These are phyloP conservation scores for Gortyna flavago DNA, from an alignment of 2,888 invertebrate species.

Conservation along the genomic window DNA sequence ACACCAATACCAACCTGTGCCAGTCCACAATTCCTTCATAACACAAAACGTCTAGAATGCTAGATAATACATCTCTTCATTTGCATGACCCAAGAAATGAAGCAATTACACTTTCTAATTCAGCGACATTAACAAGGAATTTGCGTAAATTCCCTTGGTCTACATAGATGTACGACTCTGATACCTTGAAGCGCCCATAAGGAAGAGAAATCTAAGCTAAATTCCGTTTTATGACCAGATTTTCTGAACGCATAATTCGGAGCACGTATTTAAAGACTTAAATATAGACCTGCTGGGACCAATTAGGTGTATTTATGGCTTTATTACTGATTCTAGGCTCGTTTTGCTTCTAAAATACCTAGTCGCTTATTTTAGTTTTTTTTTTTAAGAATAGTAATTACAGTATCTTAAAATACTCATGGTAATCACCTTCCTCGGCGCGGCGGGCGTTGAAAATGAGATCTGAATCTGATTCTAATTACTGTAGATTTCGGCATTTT, in stretches of 20 bases:
- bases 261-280: constrained; percentile 46
- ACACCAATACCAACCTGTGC: background rate
- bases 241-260: constrained; percentile 30
- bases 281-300: constrained; percentile 17
- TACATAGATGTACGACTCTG: constrained; percentile 43
- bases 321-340: constrained; percentile 36
- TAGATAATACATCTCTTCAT: constrained; percentile 15
- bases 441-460: background rate
- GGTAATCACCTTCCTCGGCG: background rate
- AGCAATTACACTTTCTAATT: constrained; percentile 57
- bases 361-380: background rate
- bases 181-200: constrained; percentile 51
- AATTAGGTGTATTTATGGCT: constrained; percentile 41
- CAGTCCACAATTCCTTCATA: background rate
- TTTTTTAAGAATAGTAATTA: background rate
- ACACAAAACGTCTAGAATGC: background rate
- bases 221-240: constrained; percentile 35
- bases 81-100: constrained; percentile 15
- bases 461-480: background rate
- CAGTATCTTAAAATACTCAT: background rate
- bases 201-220: constrained; percentile 60
- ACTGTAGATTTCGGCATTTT: background rate
- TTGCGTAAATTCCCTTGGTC: constrained; percentile 56
- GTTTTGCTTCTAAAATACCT: constrained; percentile 1
- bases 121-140: constrained; percentile 49